Evolutionary conservation across 37 sponge, comb jelly and placozoan genomes (phyloP).

Genomic region (Lycopodina hypogea): DNA sequence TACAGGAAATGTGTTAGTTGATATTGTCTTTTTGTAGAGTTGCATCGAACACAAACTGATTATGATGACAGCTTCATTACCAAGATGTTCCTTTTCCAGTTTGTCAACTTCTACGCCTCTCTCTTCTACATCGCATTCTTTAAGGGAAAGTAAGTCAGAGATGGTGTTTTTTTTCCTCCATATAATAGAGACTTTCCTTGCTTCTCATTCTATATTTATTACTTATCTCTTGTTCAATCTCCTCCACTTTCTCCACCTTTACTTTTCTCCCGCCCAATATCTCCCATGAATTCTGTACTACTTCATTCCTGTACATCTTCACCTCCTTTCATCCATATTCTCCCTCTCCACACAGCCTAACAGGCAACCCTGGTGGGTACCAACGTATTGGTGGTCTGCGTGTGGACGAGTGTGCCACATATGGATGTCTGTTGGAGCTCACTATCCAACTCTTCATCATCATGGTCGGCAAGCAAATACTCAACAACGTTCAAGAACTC

Average conservation of each 20-base stretch:
- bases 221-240: background rate
- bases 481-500: constrained; percentile 87
- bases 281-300: background rate
- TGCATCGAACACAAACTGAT: constrained; percentile 95
- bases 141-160: constrained; percentile 76
- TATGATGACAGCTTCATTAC: constrained; percentile 94
- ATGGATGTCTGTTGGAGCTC: constrained; percentile 95
- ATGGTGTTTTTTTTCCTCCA: background rate
- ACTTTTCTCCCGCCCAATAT: background rate
- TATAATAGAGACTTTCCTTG: background rate
- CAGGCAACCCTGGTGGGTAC: constrained; percentile 83
- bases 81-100: constrained; percentile 95
- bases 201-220: background rate
- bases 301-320: background rate
- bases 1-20: too few relatives aligned
- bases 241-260: background rate
- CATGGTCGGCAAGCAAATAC: constrained; percentile 90
- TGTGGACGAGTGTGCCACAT: constrained; percentile 92
- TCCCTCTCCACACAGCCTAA: constrained; percentile 39
- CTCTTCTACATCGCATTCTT: constrained; percentile 95
- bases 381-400: constrained; percentile 64
- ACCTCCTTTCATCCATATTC: background rate
- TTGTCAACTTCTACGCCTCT: constrained; percentile 88
- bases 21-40: constrained; percentile 60
- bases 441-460: constrained; percentile 92